Evolutionary conservation across 1,140 invertebrate species (phyloP).

Genomic region (Zaprionus tsacasi): DNA sequence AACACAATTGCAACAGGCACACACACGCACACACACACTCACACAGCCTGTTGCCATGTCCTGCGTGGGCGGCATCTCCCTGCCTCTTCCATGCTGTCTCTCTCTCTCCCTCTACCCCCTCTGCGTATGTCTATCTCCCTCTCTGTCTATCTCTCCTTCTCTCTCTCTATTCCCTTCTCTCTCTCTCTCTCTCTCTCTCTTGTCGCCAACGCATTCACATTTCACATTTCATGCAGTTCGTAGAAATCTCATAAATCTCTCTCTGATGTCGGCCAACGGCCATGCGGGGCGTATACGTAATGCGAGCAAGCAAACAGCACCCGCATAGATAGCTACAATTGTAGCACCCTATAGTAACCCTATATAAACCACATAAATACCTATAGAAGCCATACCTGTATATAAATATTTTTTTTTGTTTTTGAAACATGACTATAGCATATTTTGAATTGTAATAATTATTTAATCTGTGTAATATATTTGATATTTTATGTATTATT

Average conservation of each 20-base stretch:
- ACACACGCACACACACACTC: slow-evolving; percentile 44
- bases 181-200: background rate
- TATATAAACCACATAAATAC: background rate
- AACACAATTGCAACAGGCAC: slow-evolving; percentile 13
- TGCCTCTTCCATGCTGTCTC: slow-evolving; percentile 19
- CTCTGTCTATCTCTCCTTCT: slow-evolving; percentile 7
- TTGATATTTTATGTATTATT: background rate
- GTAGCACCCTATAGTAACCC: background rate
- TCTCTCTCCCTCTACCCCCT: background rate
- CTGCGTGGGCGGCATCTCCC: slow-evolving; percentile 32
- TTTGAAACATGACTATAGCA: background rate
- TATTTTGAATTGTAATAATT: background rate
- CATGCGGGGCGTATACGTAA: slow-evolving; percentile 63
- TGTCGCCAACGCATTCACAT: slow-evolving; percentile 8
- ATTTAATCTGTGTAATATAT: background rate
- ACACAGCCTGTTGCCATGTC: background rate
- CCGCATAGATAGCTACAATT: slow-evolving; percentile 22
- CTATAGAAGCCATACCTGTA: slow-evolving; percentile 1
- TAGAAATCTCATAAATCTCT: slow-evolving; percentile 55
- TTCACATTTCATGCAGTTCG: slow-evolving; percentile 36
- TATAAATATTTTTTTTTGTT: too few species aligned
- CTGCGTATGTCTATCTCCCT: background rate
- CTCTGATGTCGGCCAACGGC: slow-evolving; percentile 3
- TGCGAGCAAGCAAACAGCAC: slow-evolving; percentile 19
- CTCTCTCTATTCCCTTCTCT: background rate